phyloP scores from a whole-genome alignment of 2,888 invertebrate genomes.

The Phrixothrix hirtus region DNA sequence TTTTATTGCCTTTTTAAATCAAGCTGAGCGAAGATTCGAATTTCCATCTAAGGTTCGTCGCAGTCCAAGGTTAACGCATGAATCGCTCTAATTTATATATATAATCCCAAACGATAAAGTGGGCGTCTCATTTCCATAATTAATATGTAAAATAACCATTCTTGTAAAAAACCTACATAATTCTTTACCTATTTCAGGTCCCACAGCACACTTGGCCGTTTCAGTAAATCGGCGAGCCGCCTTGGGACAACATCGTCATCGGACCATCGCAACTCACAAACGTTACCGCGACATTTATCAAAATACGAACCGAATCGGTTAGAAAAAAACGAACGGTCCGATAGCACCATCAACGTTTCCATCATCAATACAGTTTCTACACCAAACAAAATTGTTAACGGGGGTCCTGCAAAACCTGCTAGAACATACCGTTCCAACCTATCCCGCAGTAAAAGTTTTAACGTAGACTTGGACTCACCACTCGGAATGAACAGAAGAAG shows the following conservation, averaged over 20 bases:
- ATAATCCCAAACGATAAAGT: background rate
- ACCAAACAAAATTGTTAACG: constrained; percentile 44
- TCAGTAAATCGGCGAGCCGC: constrained; percentile 81
- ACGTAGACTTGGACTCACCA: constrained; percentile 57
- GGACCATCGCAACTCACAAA: constrained; percentile 67
- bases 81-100: constrained; percentile 8
- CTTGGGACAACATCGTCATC: constrained; percentile 62
- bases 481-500: constrained; percentile 73
- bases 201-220: constrained; percentile 76
- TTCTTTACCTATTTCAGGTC: constrained; percentile 60
- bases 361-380: constrained; percentile 60
- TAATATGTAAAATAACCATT: no score
- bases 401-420: constrained; percentile 77
- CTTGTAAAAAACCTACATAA: background rate
- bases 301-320: constrained; percentile 51
- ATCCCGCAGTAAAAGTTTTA: constrained; percentile 83
- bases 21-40: no score
- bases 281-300: constrained; percentile 67
- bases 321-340: constrained; percentile 62
- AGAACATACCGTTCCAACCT: constrained; percentile 74
- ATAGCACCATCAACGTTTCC: constrained; percentile 70
- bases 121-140: no score
- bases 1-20: no score
- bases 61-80: constrained; percentile 2
- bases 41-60: no score